These are phyloP conservation scores for Stichopus horrens DNA, from an alignment of 53 echinoderm and acorn worm species.

Conservation along the genomic window DNA sequence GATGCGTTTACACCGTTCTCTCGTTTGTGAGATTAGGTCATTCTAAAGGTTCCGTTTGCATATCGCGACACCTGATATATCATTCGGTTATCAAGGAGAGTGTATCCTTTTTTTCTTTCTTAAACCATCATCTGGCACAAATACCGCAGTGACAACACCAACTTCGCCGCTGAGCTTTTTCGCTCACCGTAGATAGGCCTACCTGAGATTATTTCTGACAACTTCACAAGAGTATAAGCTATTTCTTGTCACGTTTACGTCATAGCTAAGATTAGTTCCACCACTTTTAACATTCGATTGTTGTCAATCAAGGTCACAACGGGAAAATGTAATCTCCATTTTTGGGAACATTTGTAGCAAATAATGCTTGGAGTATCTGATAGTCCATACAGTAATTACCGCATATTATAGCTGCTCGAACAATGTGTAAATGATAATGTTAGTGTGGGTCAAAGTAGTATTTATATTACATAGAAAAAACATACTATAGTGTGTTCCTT, in stretches of 20 bases:
- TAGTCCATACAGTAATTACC: neutral
- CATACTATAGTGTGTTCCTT: too few species aligned
- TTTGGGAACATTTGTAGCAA: neutral
- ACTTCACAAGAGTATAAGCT: neutral
- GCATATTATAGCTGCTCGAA: neutral
- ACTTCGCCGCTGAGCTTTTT: neutral
- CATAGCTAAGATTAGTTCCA: conserved; percentile 20
- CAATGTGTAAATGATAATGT: too few species aligned
- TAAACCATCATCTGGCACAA: neutral
- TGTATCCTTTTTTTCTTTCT: neutral
- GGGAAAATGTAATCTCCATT: neutral
- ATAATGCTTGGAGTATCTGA: neutral
- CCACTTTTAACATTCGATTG: conserved; percentile 15
- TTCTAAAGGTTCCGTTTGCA: too few species aligned
- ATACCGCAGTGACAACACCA: neutral
- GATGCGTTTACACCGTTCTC: too few species aligned
- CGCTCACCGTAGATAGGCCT: neutral
- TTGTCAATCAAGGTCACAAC: conserved; percentile 5
- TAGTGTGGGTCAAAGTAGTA: too few species aligned
- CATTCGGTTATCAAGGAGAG: neutral
- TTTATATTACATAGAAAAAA: too few species aligned
- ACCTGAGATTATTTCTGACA: neutral
- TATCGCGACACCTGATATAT: neutral
- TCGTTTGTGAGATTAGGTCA: too few species aligned
- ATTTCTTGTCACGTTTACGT: conserved; percentile 31